Evolutionary conservation across 2,797 vertebrate genomes (phyloP).

Genomic region (Trachurus trachurus): DNA sequence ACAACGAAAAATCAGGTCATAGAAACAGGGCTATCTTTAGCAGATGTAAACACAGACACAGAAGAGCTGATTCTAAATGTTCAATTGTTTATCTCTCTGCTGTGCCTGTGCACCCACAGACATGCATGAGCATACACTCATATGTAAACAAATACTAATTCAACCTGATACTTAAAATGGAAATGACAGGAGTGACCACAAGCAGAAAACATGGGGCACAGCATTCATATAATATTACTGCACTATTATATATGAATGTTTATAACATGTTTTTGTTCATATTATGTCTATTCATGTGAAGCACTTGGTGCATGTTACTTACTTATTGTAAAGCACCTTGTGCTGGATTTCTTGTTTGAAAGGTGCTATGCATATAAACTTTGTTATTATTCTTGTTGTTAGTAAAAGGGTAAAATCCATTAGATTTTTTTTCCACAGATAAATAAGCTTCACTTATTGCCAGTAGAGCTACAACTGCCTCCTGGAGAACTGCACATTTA

Average conservation of each 20-base stretch:
- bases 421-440: not conserved
- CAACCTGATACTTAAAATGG: too few relatives aligned
- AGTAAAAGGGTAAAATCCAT: not conserved
- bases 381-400: not conserved
- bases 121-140: slow-evolving; percentile 5
- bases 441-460: slow-evolving; percentile 34
- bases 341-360: not conserved
- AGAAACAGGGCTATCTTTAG: slow-evolving; percentile 63
- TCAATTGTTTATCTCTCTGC: slow-evolving; percentile 14
- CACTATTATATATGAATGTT: not conserved
- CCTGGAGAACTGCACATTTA: slow-evolving; percentile 63
- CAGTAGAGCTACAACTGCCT: slow-evolving; percentile 45
- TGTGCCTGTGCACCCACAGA: slow-evolving; percentile 1
- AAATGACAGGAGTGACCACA: too few relatives aligned
- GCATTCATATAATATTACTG: slow-evolving; percentile 10
- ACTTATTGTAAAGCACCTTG: not conserved
- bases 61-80: slow-evolving; percentile 31
- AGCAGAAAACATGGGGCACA: slow-evolving; percentile 20
- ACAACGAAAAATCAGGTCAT: slow-evolving; percentile 55
- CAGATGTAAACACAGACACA: slow-evolving; percentile 40
- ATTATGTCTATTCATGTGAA: not conserved
- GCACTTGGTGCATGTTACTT: not conserved
- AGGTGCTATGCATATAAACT: not conserved
- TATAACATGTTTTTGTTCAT: not conserved
- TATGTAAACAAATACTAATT: too few relatives aligned